Evolutionary conservation across 2,888 invertebrate species (phyloP).

Genomic region (Drosophila multiciliata): DNA sequence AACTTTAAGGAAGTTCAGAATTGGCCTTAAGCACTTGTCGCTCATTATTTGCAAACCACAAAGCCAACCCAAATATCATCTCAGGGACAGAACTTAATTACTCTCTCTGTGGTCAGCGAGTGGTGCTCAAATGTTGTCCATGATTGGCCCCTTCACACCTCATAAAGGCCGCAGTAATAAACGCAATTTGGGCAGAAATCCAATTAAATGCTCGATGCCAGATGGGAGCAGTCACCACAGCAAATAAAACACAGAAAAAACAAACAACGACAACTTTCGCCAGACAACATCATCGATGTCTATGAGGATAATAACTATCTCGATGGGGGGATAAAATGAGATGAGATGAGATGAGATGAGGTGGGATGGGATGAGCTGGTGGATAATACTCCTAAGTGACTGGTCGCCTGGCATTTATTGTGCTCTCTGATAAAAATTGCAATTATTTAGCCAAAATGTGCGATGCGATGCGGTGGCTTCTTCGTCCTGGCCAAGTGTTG

Average conservation of each 20-base stretch:
- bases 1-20: conserved; percentile 26
- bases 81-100: conserved; percentile 68
- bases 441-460: conserved; percentile 76
- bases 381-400: conserved; percentile 40
- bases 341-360: background rate
- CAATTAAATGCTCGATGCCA: conserved; percentile 69
- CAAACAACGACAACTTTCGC: conserved; percentile 62
- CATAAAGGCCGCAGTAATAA: conserved; percentile 76
- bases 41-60: conserved; percentile 30
- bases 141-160: conserved; percentile 77
- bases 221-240: conserved; percentile 25
- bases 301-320: conserved; percentile 66
- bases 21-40: conserved; percentile 29
- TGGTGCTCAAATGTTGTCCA: conserved; percentile 27
- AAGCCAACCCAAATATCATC: conserved; percentile 4
- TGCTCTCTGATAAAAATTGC: conserved; percentile 74
- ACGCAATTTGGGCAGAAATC: conserved; percentile 79
- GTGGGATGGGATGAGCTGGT: conserved; percentile 13
- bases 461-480: conserved; percentile 26
- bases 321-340: background rate
- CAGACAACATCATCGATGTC: conserved; percentile 71
- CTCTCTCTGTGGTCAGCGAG: conserved; percentile 49
- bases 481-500: conserved; percentile 38
- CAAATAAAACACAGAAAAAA: conserved; percentile 43
- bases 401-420: conserved; percentile 70